Conservation (phyloP, 1,140 invertebrate species). For the Hermetia illucens region DNA sequence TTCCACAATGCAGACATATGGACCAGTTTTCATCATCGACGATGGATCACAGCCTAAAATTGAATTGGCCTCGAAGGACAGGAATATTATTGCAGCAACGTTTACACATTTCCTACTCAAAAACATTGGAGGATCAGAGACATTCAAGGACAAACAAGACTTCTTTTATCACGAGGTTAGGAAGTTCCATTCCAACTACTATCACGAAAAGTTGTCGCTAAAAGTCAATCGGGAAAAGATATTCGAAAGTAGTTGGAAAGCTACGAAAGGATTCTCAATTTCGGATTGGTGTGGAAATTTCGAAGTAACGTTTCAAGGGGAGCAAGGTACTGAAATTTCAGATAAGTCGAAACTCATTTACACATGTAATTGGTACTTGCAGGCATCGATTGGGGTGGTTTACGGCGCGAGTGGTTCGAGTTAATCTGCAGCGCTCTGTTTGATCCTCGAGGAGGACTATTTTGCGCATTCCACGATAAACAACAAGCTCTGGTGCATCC, state of each 20-base stretch:
- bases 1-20: conserved; percentile 31
- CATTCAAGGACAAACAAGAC: conserved; percentile 89
- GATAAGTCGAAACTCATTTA: conserved; percentile 5
- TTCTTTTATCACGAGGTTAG: conserved; percentile 89
- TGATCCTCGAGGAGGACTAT: conserved; percentile 67
- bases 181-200: conserved; percentile 69
- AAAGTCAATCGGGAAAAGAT: conserved; percentile 70
- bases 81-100: conserved; percentile 81
- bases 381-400: conserved; percentile 88
- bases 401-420: conserved; percentile 88
- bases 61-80: conserved; percentile 63
- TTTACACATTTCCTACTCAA: conserved; percentile 87
- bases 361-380: conserved; percentile 9
- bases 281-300: conserved; percentile 88
- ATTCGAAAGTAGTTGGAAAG: conserved; percentile 70
- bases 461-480: conserved; percentile 72
- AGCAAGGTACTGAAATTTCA: conserved; percentile 56
- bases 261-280: conserved; percentile 55
- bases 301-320: conserved; percentile 80
- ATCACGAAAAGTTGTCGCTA: conserved; percentile 69
- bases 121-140: conserved; percentile 90
- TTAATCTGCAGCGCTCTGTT: conserved; percentile 74
- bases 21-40: conserved; percentile 55
- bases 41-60: conserved; percentile 81
- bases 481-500: conserved; percentile 80